A percentile compares a stretch with the other conserved stretches of the same genome.
Conservation (phyloP, 2,888 invertebrate genomes). For the Lasioglossum villosulum region DNA sequence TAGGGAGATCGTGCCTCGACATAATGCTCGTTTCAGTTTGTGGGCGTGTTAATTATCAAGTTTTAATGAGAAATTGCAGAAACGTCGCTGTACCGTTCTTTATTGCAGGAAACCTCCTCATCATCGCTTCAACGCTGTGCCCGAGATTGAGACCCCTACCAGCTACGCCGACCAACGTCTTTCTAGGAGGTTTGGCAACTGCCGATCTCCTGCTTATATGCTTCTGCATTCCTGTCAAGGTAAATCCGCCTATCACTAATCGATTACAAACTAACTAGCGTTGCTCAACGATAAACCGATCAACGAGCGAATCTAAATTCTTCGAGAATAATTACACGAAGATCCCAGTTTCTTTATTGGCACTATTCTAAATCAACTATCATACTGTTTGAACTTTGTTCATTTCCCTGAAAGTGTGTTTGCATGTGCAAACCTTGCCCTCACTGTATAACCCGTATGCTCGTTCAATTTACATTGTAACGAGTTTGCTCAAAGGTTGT, state of each 20-base stretch:
- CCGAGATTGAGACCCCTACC: conserved; percentile 80
- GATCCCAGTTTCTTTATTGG: neutral
- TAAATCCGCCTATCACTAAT: conserved; percentile 77
- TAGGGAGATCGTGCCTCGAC: neutral
- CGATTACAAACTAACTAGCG: neutral
- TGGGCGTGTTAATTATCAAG: conserved; percentile 11
- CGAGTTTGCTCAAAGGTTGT: neutral
- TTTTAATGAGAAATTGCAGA: conserved; percentile 19
- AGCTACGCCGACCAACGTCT: conserved; percentile 87
- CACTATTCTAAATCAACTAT: neutral
- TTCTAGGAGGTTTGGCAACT: conserved; percentile 89
- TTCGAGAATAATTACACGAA: neutral
- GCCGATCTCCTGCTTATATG: conserved; percentile 89
- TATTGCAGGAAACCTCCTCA: conserved; percentile 83
- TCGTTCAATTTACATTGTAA: neutral
- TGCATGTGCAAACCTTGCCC: neutral
- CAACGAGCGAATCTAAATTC: neutral
- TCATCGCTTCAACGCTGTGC: conserved; percentile 85
- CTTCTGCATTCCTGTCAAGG: conserved; percentile 90
- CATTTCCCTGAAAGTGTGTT: neutral
- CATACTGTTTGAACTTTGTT: neutral
- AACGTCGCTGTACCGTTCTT: conserved; percentile 54
- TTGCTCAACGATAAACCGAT: neutral
- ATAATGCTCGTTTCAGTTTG: neutral
- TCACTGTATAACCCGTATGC: neutral